Evolutionary conservation across 2,113 vertebrate genomes (phyloP).

Genomic region (Pteruthius melanotis): DNA sequence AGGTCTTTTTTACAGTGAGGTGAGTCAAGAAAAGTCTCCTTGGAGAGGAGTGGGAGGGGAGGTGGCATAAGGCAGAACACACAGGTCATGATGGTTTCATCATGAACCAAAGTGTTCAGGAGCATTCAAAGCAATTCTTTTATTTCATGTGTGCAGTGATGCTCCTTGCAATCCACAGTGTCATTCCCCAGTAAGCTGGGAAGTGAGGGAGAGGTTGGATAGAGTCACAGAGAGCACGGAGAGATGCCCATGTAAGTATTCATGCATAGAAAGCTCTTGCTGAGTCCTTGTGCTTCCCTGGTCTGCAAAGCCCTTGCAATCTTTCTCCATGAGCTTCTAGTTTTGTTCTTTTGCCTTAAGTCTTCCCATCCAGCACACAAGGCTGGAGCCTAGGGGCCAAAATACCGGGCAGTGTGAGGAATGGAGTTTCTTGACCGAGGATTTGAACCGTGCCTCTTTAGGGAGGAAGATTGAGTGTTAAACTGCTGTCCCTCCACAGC

Average conservation of each 20-base stretch:
- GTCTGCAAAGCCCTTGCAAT: not conserved
- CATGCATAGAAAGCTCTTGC: not conserved
- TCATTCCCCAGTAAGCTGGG: not conserved
- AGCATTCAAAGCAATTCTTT: not conserved
- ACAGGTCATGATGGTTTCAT: not conserved
- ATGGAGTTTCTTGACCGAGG: not conserved
- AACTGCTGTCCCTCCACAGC: not conserved
- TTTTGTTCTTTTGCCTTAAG: not conserved
- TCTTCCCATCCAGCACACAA: not conserved
- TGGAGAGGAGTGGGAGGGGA: not conserved
- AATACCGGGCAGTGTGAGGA: not conserved
- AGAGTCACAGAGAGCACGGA: not conserved
- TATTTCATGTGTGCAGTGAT: not conserved
- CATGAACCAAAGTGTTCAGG: not conserved
- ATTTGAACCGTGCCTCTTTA: not conserved
- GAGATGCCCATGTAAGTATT: not conserved
- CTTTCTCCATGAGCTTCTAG: not conserved
- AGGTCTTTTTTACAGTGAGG: not conserved
- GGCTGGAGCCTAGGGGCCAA: not conserved
- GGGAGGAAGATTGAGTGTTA: not conserved
- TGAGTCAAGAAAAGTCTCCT: not conserved
- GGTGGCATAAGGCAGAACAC: not conserved
- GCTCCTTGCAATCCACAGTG: not conserved
- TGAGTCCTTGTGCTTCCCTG: not conserved
- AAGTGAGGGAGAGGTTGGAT: not conserved